Evolutionary conservation across 2,797 vertebrate species (phyloP), one percentile per base, ranked within the genome.

Genomic region (Enteromius paludinosus): DNA sequence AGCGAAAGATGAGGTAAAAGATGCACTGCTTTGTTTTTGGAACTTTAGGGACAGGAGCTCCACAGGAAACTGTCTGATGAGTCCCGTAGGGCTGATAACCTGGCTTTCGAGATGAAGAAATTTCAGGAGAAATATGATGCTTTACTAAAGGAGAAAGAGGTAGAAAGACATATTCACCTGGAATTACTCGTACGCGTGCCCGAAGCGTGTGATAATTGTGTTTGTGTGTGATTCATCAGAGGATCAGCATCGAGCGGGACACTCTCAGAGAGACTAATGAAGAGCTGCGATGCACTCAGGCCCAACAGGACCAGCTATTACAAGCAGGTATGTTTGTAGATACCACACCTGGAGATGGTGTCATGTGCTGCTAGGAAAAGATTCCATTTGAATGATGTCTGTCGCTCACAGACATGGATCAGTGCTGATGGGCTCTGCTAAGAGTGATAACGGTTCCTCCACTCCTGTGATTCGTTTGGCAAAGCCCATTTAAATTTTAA

Each of bases 261-360:
- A 94, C 97, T 52, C 90, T 99, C n/a, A 97, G 95, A 90, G 98
- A 99, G 91, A 96, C 96, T 20, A 99, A 98, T 2, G 98, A 99
- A 90, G 98, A 99, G 85, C 96, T 99, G 20, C 93, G 96, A 35
- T 99, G 95, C 92, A 96, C 96, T 62, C 96, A 99, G 92, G 96
- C 95, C 87, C 98, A 98, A 25, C 96, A 98, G 91, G 93, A 96
- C 89, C 97, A 98, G 85, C 91, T 99, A 78, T 95, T 92, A 76
- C 96, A 96, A 93, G 92, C 97, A 92, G 97, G 98, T 99, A 30
- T 69, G 41, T 18, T 25, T 38, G 20, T 12, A 23, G 18, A 38
- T 18, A 25, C 14, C 20, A 61, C 15, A 75, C 18, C 25, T 72
- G 84, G 43, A 59, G 14, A 17, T 76, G 69, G 80, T n/a, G 14